Evolutionary conservation across 2,888 invertebrate species (phyloP).

Genomic region (Ophion costatus): DNA sequence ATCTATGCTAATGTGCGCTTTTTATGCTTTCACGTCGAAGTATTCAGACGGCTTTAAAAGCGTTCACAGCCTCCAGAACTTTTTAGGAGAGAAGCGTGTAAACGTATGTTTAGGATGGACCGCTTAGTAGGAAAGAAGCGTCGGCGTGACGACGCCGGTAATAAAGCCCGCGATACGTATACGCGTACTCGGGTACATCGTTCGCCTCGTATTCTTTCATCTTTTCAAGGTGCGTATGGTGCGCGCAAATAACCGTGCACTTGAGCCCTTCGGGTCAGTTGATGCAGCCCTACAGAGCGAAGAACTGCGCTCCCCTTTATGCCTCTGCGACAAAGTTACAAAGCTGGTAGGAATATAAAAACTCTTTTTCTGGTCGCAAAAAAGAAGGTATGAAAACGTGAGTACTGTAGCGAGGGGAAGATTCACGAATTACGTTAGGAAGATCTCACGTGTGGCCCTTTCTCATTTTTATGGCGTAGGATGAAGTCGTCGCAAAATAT

Average conservation of each 20-base stretch:
- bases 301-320: constrained; percentile 7
- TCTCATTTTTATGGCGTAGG: constrained; percentile 20
- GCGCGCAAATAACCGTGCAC: constrained; percentile 69
- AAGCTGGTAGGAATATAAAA: constrained; percentile 47
- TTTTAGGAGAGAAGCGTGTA: constrained; percentile 4
- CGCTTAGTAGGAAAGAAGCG: constrained; percentile 38
- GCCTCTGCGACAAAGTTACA: constrained; percentile 53
- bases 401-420: background rate
- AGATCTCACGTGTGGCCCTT: constrained; percentile 38
- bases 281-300: constrained; percentile 37
- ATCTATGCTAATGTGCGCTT: background rate
- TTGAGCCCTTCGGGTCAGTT: constrained; percentile 63
- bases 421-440: constrained; percentile 25
- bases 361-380: constrained; percentile 23
- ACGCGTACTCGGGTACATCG: constrained; percentile 55
- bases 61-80: background rate
- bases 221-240: constrained; percentile 72
- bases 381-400: constrained; percentile 18
- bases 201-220: constrained; percentile 77
- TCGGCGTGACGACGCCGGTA: constrained; percentile 78
- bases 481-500: constrained; percentile 6
- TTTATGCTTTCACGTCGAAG: constrained; percentile 23
- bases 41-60: constrained; percentile 29
- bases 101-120: background rate
- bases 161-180: constrained; percentile 73